Evolutionary conservation across 2,888 invertebrate genomes (phyloP), one percentile per base, ranked within the genome.

Genomic region (Phortica magna): DNA sequence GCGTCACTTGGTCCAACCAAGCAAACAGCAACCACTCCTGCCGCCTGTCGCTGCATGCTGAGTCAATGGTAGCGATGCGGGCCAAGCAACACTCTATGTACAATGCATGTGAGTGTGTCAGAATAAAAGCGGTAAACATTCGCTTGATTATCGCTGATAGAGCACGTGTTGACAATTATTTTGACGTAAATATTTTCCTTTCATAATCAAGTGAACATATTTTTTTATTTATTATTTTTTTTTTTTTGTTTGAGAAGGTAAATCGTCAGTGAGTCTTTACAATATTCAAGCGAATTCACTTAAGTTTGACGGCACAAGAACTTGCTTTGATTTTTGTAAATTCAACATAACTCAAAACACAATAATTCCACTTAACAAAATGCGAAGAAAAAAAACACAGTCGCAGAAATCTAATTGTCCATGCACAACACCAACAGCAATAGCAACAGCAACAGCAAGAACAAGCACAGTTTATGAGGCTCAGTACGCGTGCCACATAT

Each of bases 121-220:
- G 43, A 43, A 64, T 64, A 39, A 31, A 10, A 43, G 70, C 42
- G 73, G 73, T 74, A 53, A 61, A 57, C 31, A n/a, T 55, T 59
- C 39, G 39, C 64, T 71, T 87, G 85, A 86, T 86, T 84, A 84
- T 83, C 81, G 89, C 84, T 89, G 90, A 90, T 90, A 90, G 83
- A 83, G 83, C 90, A 90, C 90, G 90, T 90, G 90, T 84, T 85
- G 81, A 83, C 90, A 90, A 90, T 90, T 90, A 90, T 83, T 88
- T 84, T 84, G 82, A 73, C 70, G 82, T 79, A 83, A 83, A 83
- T 81, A 83, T 83, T 83, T 82, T 80, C 74, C 42, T 68, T 71
- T 31, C 53, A 70, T 19, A 70, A 70, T 70, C 68, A 71, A 71
- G 70, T 71, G 70, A 71, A 17, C 19, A 9, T 7, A 10, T 53